Evolutionary conservation across 2,113 vertebrate genomes (phyloP).

Genomic region (Dendropsophus ebraccatus): DNA sequence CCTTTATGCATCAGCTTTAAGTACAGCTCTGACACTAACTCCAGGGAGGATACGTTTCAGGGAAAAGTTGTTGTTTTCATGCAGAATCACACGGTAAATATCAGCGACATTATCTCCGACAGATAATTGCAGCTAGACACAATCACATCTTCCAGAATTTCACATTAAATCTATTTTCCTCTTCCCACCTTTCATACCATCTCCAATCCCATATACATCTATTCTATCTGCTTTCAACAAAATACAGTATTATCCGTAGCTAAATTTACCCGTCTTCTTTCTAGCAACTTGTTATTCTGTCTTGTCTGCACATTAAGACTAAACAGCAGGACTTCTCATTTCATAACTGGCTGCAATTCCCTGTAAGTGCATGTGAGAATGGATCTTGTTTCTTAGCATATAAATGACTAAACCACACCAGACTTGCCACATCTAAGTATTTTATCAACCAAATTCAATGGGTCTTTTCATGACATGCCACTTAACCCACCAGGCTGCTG

Average conservation of each 20-base stretch:
- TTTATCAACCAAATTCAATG: constrained; percentile 35
- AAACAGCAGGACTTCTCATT: constrained; percentile 23
- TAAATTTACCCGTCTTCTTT: neutral
- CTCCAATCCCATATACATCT: neutral
- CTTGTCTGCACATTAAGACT: constrained; percentile 28
- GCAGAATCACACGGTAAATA: constrained; percentile 37
- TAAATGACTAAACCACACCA: constrained; percentile 25
- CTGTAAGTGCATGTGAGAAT: constrained; percentile 20
- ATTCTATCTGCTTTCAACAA: neutral
- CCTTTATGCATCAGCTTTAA: neutral
- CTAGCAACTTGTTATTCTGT: constrained; percentile 25
- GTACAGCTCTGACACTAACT: constrained; percentile 3
- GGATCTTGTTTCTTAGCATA: constrained; percentile 38
- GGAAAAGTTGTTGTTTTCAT: constrained; percentile 27
- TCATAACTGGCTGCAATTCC: constrained; percentile 27
- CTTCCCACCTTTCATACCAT: neutral
- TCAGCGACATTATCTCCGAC: constrained; percentile 35
- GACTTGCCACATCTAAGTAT: constrained; percentile 27
- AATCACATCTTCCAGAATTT: neutral
- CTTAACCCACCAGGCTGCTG: constrained; percentile 20
- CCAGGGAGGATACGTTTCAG: constrained; percentile 29
- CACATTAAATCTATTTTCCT: neutral
- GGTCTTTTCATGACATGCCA: constrained; percentile 1
- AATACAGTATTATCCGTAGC: neutral
- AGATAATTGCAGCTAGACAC: neutral